Evolutionary conservation across 2,113 vertebrate species (phyloP).

Genomic region (Cinclus mexicanus): DNA sequence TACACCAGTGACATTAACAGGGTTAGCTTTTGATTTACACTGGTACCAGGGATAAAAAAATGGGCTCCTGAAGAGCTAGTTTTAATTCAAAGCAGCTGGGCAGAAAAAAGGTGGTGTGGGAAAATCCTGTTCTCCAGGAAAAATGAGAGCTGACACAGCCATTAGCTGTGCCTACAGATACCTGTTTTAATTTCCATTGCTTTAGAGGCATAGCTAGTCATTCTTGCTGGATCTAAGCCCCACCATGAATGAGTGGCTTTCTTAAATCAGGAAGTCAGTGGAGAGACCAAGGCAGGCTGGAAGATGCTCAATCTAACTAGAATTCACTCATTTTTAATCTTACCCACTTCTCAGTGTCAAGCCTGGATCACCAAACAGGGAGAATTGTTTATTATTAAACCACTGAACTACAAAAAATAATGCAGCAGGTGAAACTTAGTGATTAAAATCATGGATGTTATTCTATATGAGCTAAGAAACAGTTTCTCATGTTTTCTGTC

Average conservation of each 20-base stretch:
- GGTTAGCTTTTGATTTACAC: constrained; percentile 24
- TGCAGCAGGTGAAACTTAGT: neutral
- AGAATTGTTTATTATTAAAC: neutral
- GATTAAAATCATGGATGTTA: neutral
- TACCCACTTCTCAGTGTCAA: neutral
- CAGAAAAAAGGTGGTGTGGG: constrained; percentile 1
- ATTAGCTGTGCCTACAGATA: constrained; percentile 12
- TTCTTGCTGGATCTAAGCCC: neutral
- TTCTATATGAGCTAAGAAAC: neutral
- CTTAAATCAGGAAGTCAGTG: neutral
- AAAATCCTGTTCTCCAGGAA: constrained; percentile 18
- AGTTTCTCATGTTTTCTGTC: neutral
- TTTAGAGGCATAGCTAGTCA: neutral
- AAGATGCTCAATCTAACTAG: neutral
- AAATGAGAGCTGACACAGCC: neutral
- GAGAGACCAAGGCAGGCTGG: neutral
- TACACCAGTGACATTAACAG: constrained; percentile 24
- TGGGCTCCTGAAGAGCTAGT: neutral
- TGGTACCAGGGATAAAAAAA: constrained; percentile 26
- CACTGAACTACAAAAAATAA: neutral
- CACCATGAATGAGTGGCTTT: neutral
- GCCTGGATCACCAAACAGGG: neutral
- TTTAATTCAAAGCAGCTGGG: constrained; percentile 49
- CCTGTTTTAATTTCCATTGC: neutral
- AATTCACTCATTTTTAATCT: neutral